Evolutionary conservation across 2,888 invertebrate genomes (phyloP).

Genomic region (Scaptomyza cyrtandrae): DNA sequence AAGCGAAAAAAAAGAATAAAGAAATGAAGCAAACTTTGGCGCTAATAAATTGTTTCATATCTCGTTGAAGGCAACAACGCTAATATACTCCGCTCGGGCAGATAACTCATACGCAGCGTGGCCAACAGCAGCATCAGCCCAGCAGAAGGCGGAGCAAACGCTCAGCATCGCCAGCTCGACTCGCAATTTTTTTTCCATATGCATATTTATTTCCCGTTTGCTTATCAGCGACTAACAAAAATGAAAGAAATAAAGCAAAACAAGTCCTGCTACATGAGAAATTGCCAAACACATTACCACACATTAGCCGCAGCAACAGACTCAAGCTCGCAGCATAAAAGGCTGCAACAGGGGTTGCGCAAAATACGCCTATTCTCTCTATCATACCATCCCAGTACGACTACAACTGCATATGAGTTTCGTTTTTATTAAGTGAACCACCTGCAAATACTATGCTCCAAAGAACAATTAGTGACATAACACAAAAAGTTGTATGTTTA

Average conservation of each 20-base stretch:
- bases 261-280: slow-evolving; percentile 60
- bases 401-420: slow-evolving; percentile 19
- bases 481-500: background rate
- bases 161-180: slow-evolving; percentile 1
- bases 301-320: slow-evolving; percentile 59
- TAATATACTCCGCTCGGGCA: slow-evolving; percentile 61
- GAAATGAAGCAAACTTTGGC: slow-evolving; percentile 70
- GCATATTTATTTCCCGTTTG: slow-evolving; percentile 81
- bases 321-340: slow-evolving; percentile 2
- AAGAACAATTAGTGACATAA: background rate
- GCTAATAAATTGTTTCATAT: slow-evolving; percentile 81
- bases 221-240: slow-evolving; percentile 79
- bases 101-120: slow-evolving; percentile 78
- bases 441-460: background rate
- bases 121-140: slow-evolving; percentile 30
- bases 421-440: background rate
- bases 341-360: background rate
- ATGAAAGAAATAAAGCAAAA: slow-evolving; percentile 64
- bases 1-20: slow-evolving; percentile 51
- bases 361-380: background rate
- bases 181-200: slow-evolving; percentile 59
- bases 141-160: slow-evolving; percentile 21
- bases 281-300: slow-evolving; percentile 75
- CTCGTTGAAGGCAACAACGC: slow-evolving; percentile 44
- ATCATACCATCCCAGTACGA: background rate